Base-by-base conservation (phyloP, 2,888 invertebrate genomes). In the Anagyrus pseudococci region DNA sequence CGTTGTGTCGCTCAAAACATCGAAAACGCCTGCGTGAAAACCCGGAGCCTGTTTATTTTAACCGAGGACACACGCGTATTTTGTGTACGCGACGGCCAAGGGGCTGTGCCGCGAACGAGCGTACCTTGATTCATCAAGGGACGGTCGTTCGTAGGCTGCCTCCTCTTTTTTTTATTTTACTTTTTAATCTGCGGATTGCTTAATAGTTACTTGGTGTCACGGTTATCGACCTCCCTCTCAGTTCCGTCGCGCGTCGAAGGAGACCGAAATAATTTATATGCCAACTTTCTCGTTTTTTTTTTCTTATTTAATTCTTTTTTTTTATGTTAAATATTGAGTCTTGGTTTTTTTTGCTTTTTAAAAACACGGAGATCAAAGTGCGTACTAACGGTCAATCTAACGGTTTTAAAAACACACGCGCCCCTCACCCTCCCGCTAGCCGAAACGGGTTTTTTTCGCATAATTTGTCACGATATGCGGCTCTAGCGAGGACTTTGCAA, bases 1-100 rank as follows among this genome's bases (percentile, higher is more conserved):
- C 66, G 66, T 67, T 67, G 66, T 67, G 50, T 58, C 63, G n/a
- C n/a, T n/a, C 50, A 67, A 37, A 37, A 63, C 53, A 60, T 58
- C 40, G 33, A 63, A 50, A 60, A 63, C n/a, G n/a, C n/a, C n/a
- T n/a, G n/a, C n/a, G n/a, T n/a, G n/a, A n/a, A n/a, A n/a, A n/a
- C n/a, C n/a, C n/a, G n/a, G n/a, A 58, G 53, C 15, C 40, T 50
- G n/a, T 46, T 44, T 37, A n/a, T 44, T 23, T 37, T 41, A 48
- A 54, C 8, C 52, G 37, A 53, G 4, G 10, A 10, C 33, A 37
- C 33, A 13, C 33, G 8, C 8, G 33, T 15, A n/a, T n/a, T n/a
- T n/a, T n/a, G n/a, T 29, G 8, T 37, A 37, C 8, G 15, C 15
- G 22, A 54, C 19, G 13, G n/a, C n/a, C n/a, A n/a, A n/a, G n/a